Evolutionary conservation across 2,888 invertebrate species (phyloP).

Genomic region (Petrolisthes manimaculis): DNA sequence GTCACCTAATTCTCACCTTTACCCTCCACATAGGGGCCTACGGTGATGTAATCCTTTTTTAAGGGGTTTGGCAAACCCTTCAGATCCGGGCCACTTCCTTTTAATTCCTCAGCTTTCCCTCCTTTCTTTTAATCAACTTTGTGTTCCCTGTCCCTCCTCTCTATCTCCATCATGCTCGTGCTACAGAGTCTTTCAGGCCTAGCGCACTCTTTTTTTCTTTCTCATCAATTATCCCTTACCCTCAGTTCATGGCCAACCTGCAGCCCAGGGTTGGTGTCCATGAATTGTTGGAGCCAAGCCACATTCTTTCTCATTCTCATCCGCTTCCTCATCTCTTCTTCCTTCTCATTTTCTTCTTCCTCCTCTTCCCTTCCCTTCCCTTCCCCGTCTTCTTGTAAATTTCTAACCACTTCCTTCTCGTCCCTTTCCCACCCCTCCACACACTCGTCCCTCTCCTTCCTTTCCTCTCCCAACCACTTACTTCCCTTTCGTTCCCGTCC

Average conservation of each 20-base stretch:
- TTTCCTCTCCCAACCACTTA: background rate
- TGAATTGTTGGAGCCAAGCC: background rate
- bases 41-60: too few species aligned
- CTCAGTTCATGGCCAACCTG: too few species aligned
- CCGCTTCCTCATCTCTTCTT: background rate
- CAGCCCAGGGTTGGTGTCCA: too few species aligned
- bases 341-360: background rate
- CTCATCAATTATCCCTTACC: background rate
- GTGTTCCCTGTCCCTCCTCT: background rate
- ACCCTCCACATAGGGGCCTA: background rate
- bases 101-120: background rate
- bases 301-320: background rate
- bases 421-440: background rate
- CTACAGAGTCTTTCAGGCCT: too few species aligned
- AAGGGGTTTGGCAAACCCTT: too few species aligned
- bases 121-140: background rate
- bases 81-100: background rate
- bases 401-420: background rate
- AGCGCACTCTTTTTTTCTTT: too few species aligned
- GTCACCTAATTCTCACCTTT: background rate
- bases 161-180: background rate
- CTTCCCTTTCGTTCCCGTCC: too few species aligned
- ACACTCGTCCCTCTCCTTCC: background rate
- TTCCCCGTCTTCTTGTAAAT: background rate
- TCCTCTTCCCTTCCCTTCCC: background rate